Percentiles rank a stretch among this genome's conserved stretches.
phyloP scores from a whole-genome alignment of 2,888 invertebrate genomes.

The Trachelus iudaicus region DNA sequence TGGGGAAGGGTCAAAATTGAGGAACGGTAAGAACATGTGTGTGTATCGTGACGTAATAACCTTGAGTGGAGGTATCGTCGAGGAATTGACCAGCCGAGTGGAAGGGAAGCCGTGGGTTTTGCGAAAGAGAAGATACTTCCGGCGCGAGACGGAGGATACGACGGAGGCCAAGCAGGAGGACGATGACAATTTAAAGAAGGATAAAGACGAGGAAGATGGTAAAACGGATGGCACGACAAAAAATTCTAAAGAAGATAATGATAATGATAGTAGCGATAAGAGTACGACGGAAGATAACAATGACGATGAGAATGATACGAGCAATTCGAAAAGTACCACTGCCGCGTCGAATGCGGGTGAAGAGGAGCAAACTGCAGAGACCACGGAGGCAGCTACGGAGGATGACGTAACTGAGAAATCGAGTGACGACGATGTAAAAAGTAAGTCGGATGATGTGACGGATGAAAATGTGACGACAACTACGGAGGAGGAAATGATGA shows the following conservation, averaged over 20 bases:
- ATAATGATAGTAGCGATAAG: not conserved
- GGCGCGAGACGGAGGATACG: not conserved
- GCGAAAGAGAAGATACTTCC: not conserved
- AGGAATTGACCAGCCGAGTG: not conserved
- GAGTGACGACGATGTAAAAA: no score
- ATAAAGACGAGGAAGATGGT: not conserved
- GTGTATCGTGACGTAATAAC: not conserved
- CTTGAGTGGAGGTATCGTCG: not conserved
- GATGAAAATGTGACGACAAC: not conserved
- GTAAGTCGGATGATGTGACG: not conserved
- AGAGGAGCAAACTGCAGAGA: not conserved
- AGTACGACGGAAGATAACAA: not conserved
- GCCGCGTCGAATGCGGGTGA: no score
- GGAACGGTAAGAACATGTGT: not conserved
- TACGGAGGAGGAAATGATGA: slow-evolving; percentile 1
- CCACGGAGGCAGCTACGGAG: not conserved
- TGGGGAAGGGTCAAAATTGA: not conserved
- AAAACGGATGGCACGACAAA: not conserved
- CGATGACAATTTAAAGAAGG: not conserved
- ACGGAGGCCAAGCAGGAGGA: not conserved
- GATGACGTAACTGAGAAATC: no score
- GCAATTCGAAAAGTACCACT: not conserved
- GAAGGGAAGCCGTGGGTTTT: not conserved
- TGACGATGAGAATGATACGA: slow-evolving; percentile 14
- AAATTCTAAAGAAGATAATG: not conserved